Evolutionary conservation across 2,113 vertebrate species (phyloP).

Genomic region (Nematolebias whitei): DNA sequence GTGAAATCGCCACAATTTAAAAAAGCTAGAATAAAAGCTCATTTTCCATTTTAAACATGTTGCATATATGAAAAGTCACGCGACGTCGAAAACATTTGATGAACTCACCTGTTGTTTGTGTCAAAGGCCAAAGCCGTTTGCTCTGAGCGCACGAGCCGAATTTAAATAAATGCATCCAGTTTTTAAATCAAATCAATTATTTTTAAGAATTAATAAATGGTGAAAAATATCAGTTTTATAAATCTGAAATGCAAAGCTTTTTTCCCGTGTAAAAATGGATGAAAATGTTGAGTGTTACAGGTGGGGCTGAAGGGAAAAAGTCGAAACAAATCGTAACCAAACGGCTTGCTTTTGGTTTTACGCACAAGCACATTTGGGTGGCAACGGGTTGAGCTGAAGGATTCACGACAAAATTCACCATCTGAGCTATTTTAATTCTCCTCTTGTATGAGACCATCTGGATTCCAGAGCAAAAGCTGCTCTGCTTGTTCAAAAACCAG

Average conservation of each 20-base stretch:
- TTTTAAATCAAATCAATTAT: background rate
- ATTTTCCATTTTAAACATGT: background rate
- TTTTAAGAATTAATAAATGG: constrained; percentile 14
- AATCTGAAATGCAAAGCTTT: constrained; percentile 36
- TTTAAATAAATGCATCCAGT: constrained; percentile 6
- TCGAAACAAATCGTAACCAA: background rate
- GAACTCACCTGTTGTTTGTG: constrained; percentile 29
- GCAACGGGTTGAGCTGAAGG: constrained; percentile 28
- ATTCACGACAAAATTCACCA: too few species aligned
- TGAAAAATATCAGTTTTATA: constrained; percentile 34
- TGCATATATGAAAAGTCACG: background rate
- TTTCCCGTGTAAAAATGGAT: background rate
- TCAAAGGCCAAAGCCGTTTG: constrained; percentile 2
- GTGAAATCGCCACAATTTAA: too few species aligned
- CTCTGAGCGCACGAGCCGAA: constrained; percentile 7
- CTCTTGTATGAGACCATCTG: constrained; percentile 48
- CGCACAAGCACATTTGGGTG: constrained; percentile 21
- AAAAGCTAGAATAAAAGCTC: too few species aligned
- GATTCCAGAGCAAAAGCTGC: constrained; percentile 53
- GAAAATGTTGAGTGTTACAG: constrained; percentile 34
- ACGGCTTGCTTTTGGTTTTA: constrained; percentile 5
- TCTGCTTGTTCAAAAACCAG: constrained; percentile 53
- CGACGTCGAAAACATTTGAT: background rate
- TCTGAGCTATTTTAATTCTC: constrained; percentile 4
- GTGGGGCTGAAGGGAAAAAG: constrained; percentile 7